A percentile compares a stretch with the other conserved stretches of the same genome.
These are phyloP conservation scores for Bilobella aurantiaca DNA, from an alignment of 1,140 invertebrate species.

Conservation along the genomic window DNA sequence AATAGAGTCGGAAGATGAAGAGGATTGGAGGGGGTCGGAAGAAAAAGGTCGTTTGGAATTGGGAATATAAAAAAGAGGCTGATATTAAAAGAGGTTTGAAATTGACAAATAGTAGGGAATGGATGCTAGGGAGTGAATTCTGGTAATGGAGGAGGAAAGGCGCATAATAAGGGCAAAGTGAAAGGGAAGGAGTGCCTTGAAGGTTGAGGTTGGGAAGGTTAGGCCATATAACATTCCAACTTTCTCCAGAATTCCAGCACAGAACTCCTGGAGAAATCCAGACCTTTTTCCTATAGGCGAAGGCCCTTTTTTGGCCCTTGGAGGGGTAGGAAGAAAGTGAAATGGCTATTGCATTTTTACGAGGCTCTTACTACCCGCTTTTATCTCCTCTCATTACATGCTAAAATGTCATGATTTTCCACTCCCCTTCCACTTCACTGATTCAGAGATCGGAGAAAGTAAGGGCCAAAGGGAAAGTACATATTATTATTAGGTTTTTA, in stretches of 20 bases:
- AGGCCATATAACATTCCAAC: background rate
- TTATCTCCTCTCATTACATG: constrained; percentile 27
- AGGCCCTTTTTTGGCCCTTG: no score
- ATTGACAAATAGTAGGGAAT: constrained; percentile 20
- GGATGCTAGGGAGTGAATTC: background rate
- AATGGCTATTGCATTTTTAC: constrained; percentile 27
- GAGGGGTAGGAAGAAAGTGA: background rate
- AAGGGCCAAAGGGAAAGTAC: background rate
- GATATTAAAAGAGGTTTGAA: background rate
- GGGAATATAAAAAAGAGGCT: background rate
- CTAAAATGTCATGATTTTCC: constrained; percentile 25
- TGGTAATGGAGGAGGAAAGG: background rate
- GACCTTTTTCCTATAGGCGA: no score
- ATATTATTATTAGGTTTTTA: background rate
- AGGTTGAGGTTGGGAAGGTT: background rate
- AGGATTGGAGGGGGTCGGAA: background rate
- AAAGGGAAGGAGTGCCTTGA: background rate
- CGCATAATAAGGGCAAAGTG: background rate
- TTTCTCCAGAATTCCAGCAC: background rate
- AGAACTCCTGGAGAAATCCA: background rate
- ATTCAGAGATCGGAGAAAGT: background rate
- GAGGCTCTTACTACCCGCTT: constrained; percentile 18
- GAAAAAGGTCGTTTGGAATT: background rate
- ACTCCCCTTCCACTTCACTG: background rate
- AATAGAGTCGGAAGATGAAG: constrained; percentile 7